Evolutionary conservation across 1,140 invertebrate genomes (phyloP).

Genomic region (Drosophila watanabei): DNA sequence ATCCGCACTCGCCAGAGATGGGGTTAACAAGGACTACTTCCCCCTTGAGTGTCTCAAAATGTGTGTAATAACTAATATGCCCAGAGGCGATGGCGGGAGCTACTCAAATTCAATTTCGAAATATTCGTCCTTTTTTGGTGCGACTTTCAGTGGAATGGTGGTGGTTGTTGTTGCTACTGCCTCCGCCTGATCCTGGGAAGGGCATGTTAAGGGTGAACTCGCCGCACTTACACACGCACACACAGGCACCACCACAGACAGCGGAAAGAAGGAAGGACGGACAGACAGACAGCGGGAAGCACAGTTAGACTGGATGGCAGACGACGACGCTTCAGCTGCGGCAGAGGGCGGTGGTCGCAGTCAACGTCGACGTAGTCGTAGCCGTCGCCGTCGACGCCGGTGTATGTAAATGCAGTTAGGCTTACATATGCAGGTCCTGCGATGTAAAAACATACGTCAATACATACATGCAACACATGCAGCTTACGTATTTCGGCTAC

Average conservation of each 20-base stretch:
- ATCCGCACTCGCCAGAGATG: constrained; percentile 1
- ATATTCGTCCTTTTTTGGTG: constrained; percentile 39
- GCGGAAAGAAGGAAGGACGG: constrained; percentile 17
- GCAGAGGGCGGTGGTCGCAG: constrained; percentile 82
- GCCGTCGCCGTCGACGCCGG: constrained; percentile 29
- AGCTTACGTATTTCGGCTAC: constrained; percentile 65
- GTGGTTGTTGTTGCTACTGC: constrained; percentile 40
- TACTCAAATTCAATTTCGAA: constrained; percentile 47
- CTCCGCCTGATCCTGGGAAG: constrained; percentile 43
- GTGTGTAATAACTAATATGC: constrained; percentile 29
- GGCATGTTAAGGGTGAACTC: constrained; percentile 61
- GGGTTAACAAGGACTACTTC: constrained; percentile 3
- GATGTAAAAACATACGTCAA: neutral
- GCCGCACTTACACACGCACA: constrained; percentile 29
- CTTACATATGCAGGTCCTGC: constrained; percentile 12
- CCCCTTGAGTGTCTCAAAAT: constrained; percentile 21
- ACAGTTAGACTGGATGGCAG: constrained; percentile 79
- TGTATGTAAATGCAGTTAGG: constrained; percentile 18
- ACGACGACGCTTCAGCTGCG: constrained; percentile 57
- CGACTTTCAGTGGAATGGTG: constrained; percentile 14
- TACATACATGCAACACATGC: constrained; percentile 57
- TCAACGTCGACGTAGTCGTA: constrained; percentile 4
- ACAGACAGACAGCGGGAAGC: constrained; percentile 59
- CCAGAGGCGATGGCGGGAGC: constrained; percentile 7
- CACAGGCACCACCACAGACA: constrained; percentile 29